These are phyloP conservation scores for Ibidorhyncha struthersii DNA, from an alignment of 2,113 vertebrate species.

Conservation along the genomic window DNA sequence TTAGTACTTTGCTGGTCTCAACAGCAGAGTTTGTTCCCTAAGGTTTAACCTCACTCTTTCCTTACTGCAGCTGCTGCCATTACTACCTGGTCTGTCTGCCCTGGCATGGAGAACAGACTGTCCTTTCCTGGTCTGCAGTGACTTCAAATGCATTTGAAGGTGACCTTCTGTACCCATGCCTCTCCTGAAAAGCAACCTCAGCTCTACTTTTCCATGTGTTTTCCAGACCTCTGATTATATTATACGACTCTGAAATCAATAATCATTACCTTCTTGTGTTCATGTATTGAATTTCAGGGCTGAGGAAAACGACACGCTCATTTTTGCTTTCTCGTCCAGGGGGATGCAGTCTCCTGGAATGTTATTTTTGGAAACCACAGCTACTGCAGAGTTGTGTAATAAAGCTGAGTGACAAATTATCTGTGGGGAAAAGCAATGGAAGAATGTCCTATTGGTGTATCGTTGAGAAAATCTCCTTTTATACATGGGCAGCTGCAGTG, in stretches of 20 bases:
- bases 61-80: not conserved
- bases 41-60: not conserved
- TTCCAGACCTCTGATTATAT: not conserved
- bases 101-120: not conserved
- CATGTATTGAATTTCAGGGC: not conserved
- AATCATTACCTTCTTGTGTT: not conserved
- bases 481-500: not conserved
- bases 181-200: not conserved
- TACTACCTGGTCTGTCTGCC: too few species aligned
- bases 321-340: not conserved
- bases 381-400: not conserved
- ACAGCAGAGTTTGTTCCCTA: not conserved
- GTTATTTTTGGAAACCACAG: conserved; percentile 21
- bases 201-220: not conserved
- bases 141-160: not conserved
- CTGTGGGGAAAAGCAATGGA: not conserved
- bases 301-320: not conserved
- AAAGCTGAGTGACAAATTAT: not conserved
- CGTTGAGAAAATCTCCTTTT: conserved; percentile 16
- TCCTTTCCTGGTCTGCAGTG: not conserved
- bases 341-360: conserved; percentile 11
- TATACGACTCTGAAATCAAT: not conserved
- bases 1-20: not conserved
- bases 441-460: not conserved
- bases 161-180: not conserved